These are phyloP conservation scores for Diploptera punctata DNA, from an alignment of 2,888 invertebrate genomes.

Conservation along the genomic window DNA sequence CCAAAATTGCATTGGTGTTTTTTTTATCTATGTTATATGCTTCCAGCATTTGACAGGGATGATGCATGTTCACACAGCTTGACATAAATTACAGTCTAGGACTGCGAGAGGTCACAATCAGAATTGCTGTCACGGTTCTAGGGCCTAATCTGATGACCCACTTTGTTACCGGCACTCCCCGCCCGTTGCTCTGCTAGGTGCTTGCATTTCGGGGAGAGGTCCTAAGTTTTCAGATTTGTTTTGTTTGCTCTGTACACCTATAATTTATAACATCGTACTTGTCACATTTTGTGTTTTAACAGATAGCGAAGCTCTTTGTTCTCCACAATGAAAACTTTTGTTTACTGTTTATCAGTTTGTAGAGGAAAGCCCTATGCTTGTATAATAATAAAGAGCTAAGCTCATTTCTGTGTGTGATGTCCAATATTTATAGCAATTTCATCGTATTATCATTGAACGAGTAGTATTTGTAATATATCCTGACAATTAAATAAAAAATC, in stretches of 20 bases:
- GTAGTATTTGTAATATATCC: no score
- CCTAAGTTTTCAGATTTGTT: neutral
- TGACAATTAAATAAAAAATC: no score
- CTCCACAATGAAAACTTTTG: no score
- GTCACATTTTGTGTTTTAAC: neutral
- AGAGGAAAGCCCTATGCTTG: no score
- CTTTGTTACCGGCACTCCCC: slow-evolving; percentile 24
- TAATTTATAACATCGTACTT: neutral
- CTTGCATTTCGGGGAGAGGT: neutral
- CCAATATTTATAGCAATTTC: no score
- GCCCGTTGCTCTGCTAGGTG: neutral
- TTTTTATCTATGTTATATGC: slow-evolving; percentile 2
- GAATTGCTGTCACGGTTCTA: slow-evolving; percentile 30
- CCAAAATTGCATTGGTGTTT: slow-evolving; percentile 21
- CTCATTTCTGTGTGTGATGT: no score
- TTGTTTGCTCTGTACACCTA: neutral
- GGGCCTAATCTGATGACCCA: slow-evolving; percentile 31
- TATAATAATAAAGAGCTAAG: no score
- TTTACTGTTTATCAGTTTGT: no score
- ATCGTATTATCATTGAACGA: no score
- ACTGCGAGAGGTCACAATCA: slow-evolving; percentile 27
- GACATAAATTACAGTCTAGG: slow-evolving; percentile 28
- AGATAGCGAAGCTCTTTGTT: no score
- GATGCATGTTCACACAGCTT: slow-evolving; percentile 29
- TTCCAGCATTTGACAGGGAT: slow-evolving; percentile 29